Percentiles rank a stretch among this genome's conserved stretches.
These are phyloP conservation scores for Fistularia commersonii DNA, from an alignment of 2,797 vertebrate species.

Conservation along the genomic window DNA sequence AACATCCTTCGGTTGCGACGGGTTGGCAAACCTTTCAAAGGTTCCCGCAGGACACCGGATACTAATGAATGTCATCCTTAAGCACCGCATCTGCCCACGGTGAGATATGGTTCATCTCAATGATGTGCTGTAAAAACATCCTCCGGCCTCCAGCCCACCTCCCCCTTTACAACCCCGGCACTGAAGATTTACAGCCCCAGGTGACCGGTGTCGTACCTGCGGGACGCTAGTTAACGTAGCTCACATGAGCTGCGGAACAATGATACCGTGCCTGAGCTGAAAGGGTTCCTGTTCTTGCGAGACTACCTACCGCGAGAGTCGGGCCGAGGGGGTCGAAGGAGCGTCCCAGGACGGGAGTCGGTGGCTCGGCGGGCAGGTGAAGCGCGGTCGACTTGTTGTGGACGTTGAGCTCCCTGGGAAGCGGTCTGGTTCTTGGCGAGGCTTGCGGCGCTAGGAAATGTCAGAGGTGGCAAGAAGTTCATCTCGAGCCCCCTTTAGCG, in stretches of 20 bases:
- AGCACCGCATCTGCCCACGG: too few relatives aligned
- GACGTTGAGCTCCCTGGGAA: too few relatives aligned
- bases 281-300: constrained; percentile 26
- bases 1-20: too few relatives aligned
- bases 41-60: too few relatives aligned
- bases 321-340: background rate
- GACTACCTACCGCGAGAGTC: background rate
- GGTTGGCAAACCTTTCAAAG: too few relatives aligned
- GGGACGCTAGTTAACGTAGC: constrained; percentile 42
- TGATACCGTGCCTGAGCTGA: constrained; percentile 24
- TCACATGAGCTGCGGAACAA: constrained; percentile 52
- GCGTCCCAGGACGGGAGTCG: background rate
- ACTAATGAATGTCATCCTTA: constrained; percentile 17
- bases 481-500: constrained; percentile 20
- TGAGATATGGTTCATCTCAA: constrained; percentile 10
- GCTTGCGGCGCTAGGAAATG: constrained; percentile 35
- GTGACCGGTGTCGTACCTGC: constrained; percentile 39
- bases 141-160: background rate
- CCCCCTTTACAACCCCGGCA: constrained; percentile 30
- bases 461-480: constrained; percentile 19
- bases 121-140: constrained; percentile 20
- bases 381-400: background rate
- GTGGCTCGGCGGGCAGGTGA: background rate
- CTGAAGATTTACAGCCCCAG: constrained; percentile 29
- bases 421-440: too few relatives aligned